Evolutionary conservation across 2,797 vertebrate genomes (phyloP), one percentile per base, ranked within the genome.

Genomic region (Enteromius trimaculatus): DNA sequence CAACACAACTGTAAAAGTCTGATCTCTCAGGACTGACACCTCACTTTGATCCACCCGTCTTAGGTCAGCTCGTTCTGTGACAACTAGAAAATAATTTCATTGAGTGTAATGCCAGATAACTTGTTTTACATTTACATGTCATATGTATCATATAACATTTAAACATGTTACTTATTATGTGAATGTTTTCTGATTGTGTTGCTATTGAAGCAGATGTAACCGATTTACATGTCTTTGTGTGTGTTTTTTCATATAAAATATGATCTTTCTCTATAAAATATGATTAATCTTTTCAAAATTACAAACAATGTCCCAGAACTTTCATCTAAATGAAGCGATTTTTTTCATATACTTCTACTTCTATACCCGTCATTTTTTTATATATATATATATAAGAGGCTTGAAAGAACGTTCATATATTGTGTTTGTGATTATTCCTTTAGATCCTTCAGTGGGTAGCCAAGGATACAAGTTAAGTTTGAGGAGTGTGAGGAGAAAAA

Each of bases 401-500:
- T 70, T 29, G 14, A 37, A 51, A 37, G 47, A 53, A 53, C 19
- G 6, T 58, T 34, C 8, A 75, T n/a, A 42, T 51, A 42, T 42
- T 23, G 19, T 31, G 58, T 79, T 72, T 79, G 66, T 47, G 14
- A 26, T 78, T 44, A 62, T 62, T 65, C 21, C 5, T 64, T 65
- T 21, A 19, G 58, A 49, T 65, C 21, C 5, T 64, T 74, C 29
- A 19, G 58, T n/a, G 10, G 51, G 81, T 88, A 78, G 44, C 81
- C 84, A 90, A 86, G 47, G 44, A 78, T 64, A 23, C 19, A 47
- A 78, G 42, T 42, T 16, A 3, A 53, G 31, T 37, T 70, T 72
- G 62, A 65, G 39, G 74, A 60, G 53, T 21, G 81, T 86, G 66
- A 89, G 77, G 77, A 37, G 66, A 87, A 86, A 91, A 49, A 88